Evolutionary conservation across 2,797 vertebrate species (phyloP).

Genomic region (Chelidonichthys spinosus): DNA sequence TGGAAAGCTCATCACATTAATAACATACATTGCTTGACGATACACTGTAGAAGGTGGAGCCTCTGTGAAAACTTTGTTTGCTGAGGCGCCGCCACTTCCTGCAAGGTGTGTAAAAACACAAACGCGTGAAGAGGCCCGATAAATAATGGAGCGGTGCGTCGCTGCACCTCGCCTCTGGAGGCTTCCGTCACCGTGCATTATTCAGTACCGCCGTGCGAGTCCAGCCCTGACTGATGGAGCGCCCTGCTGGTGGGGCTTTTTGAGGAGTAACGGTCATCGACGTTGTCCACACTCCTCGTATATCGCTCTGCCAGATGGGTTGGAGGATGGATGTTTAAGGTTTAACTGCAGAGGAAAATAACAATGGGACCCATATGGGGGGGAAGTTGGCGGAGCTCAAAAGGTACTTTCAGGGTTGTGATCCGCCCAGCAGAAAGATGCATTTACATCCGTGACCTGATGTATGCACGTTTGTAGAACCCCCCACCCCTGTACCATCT

Average conservation of each 20-base stretch:
- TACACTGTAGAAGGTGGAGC: background rate
- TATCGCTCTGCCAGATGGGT: conserved; percentile 68
- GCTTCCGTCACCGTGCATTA: conserved; percentile 68
- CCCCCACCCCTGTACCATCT: conserved; percentile 67
- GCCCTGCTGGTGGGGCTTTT: conserved; percentile 63
- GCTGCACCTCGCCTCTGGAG: conserved; percentile 63
- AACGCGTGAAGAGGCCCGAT: conserved; percentile 45
- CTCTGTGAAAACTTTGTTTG: conserved; percentile 27
- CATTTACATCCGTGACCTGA: conserved; percentile 52
- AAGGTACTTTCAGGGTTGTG: conserved; percentile 34
- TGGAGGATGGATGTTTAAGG: conserved; percentile 47
- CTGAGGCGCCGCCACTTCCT: conserved; percentile 41
- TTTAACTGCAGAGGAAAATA: conserved; percentile 56
- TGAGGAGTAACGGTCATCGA: conserved; percentile 59
- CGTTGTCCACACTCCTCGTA: conserved; percentile 54
- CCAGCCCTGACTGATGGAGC: conserved; percentile 62
- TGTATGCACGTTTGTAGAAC: conserved; percentile 38
- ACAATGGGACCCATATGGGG: conserved; percentile 45
- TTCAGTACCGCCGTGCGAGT: conserved; percentile 60
- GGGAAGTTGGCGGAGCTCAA: conserved; percentile 53
- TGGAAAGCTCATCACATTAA: conserved; percentile 22
- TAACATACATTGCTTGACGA: background rate
- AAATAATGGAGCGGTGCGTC: conserved; percentile 64
- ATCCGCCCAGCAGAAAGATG: conserved; percentile 44
- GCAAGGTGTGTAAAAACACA: conserved; percentile 63